Conservation (phyloP, 2,797 vertebrate species). For the Protosalanx chinensis region DNA sequence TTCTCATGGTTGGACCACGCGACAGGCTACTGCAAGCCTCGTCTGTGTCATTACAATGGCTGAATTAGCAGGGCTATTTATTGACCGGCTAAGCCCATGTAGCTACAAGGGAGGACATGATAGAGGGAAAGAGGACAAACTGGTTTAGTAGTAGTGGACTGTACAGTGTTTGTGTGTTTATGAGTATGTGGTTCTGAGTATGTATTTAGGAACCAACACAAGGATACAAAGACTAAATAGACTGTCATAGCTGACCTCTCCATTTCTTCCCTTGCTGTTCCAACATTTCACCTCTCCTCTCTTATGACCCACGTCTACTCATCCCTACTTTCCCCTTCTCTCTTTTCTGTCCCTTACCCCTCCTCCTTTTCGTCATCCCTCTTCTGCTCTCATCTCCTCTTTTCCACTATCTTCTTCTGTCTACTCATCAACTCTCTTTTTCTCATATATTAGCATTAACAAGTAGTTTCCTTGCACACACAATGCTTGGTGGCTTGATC, state of each 20-base stretch:
- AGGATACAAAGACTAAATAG: background rate
- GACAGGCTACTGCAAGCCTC: constrained; percentile 15
- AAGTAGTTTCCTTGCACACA: background rate
- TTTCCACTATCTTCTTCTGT: too few relatives aligned
- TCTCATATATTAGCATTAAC: background rate
- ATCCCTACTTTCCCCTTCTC: too few relatives aligned
- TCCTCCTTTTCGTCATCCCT: too few relatives aligned
- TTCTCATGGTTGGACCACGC: constrained; percentile 29
- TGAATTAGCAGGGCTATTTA: constrained; percentile 44
- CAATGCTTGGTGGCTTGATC: constrained; percentile 16
- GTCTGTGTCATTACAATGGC: constrained; percentile 34
- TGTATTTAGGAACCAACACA: background rate
- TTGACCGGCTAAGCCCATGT: constrained; percentile 38
- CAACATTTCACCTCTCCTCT: background rate
- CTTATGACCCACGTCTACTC: too few relatives aligned
- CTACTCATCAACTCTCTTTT: background rate
- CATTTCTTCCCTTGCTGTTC: constrained; percentile 27
- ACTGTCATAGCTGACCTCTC: constrained; percentile 45
- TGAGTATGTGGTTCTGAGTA: constrained; percentile 10
- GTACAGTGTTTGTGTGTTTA: constrained; percentile 18
- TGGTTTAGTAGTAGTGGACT: background rate
- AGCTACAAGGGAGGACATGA: constrained; percentile 1
- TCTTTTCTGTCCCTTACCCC: too few relatives aligned
- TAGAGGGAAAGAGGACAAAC: background rate
- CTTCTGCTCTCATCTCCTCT: too few relatives aligned